Evolutionary conservation across 2,113 vertebrate genomes (phyloP).

Genomic region (Nothoprocta perdicaria): DNA sequence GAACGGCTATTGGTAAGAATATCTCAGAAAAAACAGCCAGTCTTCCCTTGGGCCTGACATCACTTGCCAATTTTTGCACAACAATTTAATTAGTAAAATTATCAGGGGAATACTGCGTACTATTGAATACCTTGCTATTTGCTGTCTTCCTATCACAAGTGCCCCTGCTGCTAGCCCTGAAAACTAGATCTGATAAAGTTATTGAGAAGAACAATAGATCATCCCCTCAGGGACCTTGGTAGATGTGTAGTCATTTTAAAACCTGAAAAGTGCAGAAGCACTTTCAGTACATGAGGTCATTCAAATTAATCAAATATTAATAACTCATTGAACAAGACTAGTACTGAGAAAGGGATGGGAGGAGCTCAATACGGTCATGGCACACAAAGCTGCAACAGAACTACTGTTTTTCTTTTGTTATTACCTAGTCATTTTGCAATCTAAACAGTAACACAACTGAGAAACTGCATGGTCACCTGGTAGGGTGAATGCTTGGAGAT

Average conservation of each 20-base stretch:
- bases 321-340: background rate
- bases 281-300: background rate
- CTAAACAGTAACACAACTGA: background rate
- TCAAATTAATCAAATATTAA: slow-evolving; percentile 1
- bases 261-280: background rate
- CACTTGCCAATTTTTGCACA: slow-evolving; percentile 44
- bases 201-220: background rate
- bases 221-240: background rate
- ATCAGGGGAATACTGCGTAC: slow-evolving; percentile 31
- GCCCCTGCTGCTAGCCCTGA: background rate
- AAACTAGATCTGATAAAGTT: slow-evolving; percentile 13
- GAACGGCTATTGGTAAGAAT: slow-evolving; percentile 22
- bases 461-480: background rate
- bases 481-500: background rate
- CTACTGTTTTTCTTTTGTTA: background rate
- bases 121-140: slow-evolving; percentile 21
- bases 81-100: slow-evolving; percentile 72
- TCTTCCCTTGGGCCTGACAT: slow-evolving; percentile 30
- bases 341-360: background rate
- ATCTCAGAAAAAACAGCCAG: slow-evolving; percentile 51
- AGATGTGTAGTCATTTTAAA: background rate
- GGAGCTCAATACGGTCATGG: background rate
- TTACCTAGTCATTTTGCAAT: background rate
- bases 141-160: background rate
- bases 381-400: background rate